Evolutionary conservation across 2,888 invertebrate genomes (phyloP), one percentile per base, ranked within the genome.

Genomic region (Drosophila kambysellisi): DNA sequence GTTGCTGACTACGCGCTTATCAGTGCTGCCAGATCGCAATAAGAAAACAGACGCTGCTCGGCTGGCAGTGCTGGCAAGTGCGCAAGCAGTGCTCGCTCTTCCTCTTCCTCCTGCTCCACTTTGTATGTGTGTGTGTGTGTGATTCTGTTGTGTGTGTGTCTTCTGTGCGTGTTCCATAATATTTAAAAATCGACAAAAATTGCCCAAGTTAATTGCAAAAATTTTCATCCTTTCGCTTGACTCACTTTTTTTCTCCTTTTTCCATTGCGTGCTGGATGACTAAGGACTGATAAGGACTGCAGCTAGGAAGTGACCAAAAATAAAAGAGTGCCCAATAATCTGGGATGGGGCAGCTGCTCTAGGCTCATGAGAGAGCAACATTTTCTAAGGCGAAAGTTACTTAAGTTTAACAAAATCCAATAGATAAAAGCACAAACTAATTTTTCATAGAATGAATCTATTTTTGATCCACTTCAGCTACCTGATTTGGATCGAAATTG

Each of bases 141-240:
- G 20, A 25, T 25, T 25, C 20, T 25, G 20, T 0, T 58, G 50
- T 54, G 46, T 66, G 70, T 65, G 60, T 64, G 57, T 39, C 30
- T 39, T 41, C 74, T 85, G 91, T 90, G 90, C 90, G 90, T 90
- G 90, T 88, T 86, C 76, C 74, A 67, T 81, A 91, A 91, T 90
- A 90, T 90, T 90, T 90, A 90, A 90, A 89, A 91, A 90, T 81
- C 81, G 81, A 70, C 79, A 81, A 79, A 84, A 85, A 80, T 72
- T 81, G 76, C 72, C 72, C 74, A 79, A 78, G 91, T 90, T 90
- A 90, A 90, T 90, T 90, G 90, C 89, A 81, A 89, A 88, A 82
- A 48, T 61, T 46, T 53, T 59, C 20, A 17, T 53, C 29, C 52
- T 67, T 62, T 52, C 60, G 43, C 69, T 68, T 59, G 48, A 39